Evolutionary conservation across 2,888 invertebrate species (phyloP), one percentile per base, ranked within the genome.

Genomic region (Eurytoma adleriae): DNA sequence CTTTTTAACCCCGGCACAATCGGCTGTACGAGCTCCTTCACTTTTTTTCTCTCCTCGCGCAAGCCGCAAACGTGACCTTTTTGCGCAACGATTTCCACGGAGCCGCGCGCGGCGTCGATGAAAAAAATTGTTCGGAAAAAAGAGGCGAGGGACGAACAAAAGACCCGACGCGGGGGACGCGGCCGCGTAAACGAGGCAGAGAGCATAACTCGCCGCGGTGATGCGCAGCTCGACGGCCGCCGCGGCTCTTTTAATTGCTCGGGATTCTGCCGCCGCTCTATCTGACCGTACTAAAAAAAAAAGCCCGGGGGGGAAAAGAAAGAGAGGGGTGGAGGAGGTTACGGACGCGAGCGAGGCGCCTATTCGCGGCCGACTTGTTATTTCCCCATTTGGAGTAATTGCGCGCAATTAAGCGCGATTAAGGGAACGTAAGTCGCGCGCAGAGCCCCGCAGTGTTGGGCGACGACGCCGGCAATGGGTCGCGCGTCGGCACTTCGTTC

Each of bases 331-430:
- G 18, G 52, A 64, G 71, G 62, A 40, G 40, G 40, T 40, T 40
- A 40, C 40, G 40, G 62, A 48, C 69, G 14, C 24, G 30, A 3
- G 12, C 7, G 48, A 13, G 54, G 67, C 18, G 83, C 83, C 83
- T 72, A 83, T 78, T 83, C 84, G 83, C 83, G 79, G 78, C 83
- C 84, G 84, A 86, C 88, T 88, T 86, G 87, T 89, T 88, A 88
- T 88, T 89, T 88, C 87, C 86, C 86, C 88, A 88, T 89, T 89
- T 88, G 86, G 84, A 86, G 86, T 88, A 89, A 89, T 88, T 88
- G 87, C 86, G 84, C 85, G 86, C 86, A 87, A 89, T 89, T 89
- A 88, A 88, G 86, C 85, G 84, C 87, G 87, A 87, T 87, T 88
- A 89, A 87, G 88, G 85, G 85, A 84, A 67, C 66, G 71, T 52